Percentiles rank a stretch among this genome's conserved stretches.
phyloP scores from a whole-genome alignment of 2,797 vertebrate genomes.

The Poecilia gillii region DNA sequence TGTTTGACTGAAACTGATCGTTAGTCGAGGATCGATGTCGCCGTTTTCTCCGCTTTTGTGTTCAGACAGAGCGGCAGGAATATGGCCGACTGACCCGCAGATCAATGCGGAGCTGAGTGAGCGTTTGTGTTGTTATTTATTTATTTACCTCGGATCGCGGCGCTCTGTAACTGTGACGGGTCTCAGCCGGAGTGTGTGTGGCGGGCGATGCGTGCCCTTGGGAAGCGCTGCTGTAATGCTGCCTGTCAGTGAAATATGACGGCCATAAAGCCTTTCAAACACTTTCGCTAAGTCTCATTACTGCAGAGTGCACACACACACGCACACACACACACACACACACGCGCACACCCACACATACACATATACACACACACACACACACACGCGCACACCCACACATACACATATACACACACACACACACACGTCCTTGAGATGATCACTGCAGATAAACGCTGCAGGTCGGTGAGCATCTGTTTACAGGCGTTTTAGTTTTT shows the following conservation, averaged over 20 bases:
- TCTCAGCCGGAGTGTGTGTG: slow-evolving; percentile 1
- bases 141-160: not conserved
- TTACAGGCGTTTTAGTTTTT: not conserved
- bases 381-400: slow-evolving; percentile 18
- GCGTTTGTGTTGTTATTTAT: slow-evolving; percentile 3
- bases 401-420: slow-evolving; percentile 2
- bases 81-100: slow-evolving; percentile 54
- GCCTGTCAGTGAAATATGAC: slow-evolving; percentile 64
- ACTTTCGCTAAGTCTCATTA: slow-evolving; percentile 55
- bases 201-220: slow-evolving; percentile 42
- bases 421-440: slow-evolving; percentile 30
- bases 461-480: slow-evolving; percentile 17
- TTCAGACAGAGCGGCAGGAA: slow-evolving; percentile 72
- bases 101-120: slow-evolving; percentile 65
- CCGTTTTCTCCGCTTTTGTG: slow-evolving; percentile 43
- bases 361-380: not conserved
- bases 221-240: slow-evolving; percentile 52
- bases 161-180: not conserved
- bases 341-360: slow-evolving; percentile 18
- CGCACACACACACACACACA: slow-evolving; percentile 8
- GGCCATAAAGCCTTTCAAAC: slow-evolving; percentile 59
- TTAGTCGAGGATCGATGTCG: slow-evolving; percentile 34
- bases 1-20: not conserved
- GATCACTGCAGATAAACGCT: slow-evolving; percentile 41
- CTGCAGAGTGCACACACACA: slow-evolving; percentile 12